These are phyloP conservation scores for Drosophila nasuta DNA, from an alignment of 1,140 invertebrate species.

Conservation along the genomic window DNA sequence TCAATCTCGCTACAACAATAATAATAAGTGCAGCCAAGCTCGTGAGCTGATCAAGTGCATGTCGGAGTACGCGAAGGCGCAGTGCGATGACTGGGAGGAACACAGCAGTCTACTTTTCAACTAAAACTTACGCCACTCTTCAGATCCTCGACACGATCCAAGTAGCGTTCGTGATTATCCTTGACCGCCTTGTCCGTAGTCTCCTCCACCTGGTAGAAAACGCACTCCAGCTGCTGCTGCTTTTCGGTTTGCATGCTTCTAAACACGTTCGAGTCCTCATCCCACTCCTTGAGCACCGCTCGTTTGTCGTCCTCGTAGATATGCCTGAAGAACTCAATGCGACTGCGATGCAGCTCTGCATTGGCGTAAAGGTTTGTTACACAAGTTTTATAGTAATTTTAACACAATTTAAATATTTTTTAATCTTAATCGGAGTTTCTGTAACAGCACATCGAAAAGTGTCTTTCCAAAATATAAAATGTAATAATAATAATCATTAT, in stretches of 20 bases:
- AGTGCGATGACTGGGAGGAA: constrained; percentile 87
- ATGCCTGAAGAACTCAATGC: constrained; percentile 86
- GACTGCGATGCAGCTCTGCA: constrained; percentile 85
- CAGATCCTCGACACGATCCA: constrained; percentile 84
- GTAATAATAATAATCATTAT: too few relatives aligned
- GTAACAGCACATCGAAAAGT: too few relatives aligned
- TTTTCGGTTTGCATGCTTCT: constrained; percentile 83
- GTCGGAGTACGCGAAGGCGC: constrained; percentile 86
- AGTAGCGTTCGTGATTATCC: constrained; percentile 78
- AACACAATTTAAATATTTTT: too few relatives aligned
- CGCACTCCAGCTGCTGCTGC: constrained; percentile 75
- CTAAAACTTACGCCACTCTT: constrained; percentile 85
- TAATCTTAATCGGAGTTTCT: too few relatives aligned
- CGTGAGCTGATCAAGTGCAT: constrained; percentile 86
- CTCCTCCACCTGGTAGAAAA: constrained; percentile 77
- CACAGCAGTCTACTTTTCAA: constrained; percentile 70
- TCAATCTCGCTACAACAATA: constrained; percentile 78
- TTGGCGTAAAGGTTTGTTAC: neutral
- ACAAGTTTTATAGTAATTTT: too few relatives aligned
- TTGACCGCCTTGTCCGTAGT: constrained; percentile 54
- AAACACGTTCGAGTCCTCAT: constrained; percentile 83
- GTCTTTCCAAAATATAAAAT: too few relatives aligned
- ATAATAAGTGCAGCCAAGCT: constrained; percentile 86
- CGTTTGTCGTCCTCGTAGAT: constrained; percentile 86
- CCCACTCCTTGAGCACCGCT: constrained; percentile 85